phyloP scores from a whole-genome alignment of 2,797 vertebrate species.

The Leuciscus waleckii region DNA sequence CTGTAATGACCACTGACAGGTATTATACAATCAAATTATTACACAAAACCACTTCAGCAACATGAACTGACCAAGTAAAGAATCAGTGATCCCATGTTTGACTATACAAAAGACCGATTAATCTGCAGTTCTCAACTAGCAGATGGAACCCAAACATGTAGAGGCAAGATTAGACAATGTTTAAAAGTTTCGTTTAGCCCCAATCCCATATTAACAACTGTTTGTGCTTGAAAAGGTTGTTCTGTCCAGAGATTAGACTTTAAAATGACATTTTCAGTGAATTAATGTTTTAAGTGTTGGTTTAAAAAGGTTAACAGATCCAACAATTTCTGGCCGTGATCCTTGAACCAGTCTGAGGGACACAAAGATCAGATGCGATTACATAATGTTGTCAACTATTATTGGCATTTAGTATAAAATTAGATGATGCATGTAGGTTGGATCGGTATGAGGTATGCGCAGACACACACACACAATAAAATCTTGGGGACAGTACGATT shows the following conservation, averaged over 20 bases:
- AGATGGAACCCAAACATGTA: neutral
- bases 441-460: no score
- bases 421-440: no score
- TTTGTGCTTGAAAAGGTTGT: neutral
- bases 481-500: no score
- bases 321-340: neutral
- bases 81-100: neutral
- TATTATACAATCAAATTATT: neutral
- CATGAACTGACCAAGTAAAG: neutral
- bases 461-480: no score
- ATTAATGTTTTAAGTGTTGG: neutral
- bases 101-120: neutral
- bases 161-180: neutral
- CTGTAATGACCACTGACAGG: conserved; percentile 1
- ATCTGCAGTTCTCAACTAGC: neutral
- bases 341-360: neutral
- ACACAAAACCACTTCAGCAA: neutral
- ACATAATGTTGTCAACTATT: neutral
- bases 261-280: neutral
- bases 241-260: neutral
- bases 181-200: neutral
- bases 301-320: neutral
- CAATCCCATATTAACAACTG: neutral
- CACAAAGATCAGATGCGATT: neutral
- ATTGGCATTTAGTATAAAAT: no score